Conservation (phyloP, 2,888 invertebrate genomes). For the Idaea biselata region DNA sequence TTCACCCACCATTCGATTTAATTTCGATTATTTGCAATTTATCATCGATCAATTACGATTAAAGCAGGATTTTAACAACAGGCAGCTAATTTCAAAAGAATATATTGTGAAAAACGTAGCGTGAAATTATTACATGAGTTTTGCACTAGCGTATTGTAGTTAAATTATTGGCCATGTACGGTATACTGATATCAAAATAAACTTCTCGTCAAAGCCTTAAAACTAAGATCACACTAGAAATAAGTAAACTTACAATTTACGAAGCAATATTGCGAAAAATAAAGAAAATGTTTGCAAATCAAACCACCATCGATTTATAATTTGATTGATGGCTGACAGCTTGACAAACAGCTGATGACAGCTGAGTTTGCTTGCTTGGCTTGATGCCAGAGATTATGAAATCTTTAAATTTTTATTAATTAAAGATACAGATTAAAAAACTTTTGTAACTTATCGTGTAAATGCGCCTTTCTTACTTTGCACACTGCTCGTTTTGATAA, state of each 20-base stretch:
- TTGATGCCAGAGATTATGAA: not conserved
- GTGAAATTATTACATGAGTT: not conserved
- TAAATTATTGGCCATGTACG: not conserved
- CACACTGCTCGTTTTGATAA: not conserved
- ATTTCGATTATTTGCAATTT: not conserved
- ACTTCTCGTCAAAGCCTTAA: not conserved
- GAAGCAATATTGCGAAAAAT: slow-evolving; percentile 31
- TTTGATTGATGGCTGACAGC: not conserved
- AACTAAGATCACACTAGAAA: slow-evolving; percentile 15
- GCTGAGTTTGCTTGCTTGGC: not conserved
- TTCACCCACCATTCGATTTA: not conserved
- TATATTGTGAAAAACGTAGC: not conserved
- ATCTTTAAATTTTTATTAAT: not conserved
- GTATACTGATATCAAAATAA: not conserved
- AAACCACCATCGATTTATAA: slow-evolving; percentile 47
- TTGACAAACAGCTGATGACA: not conserved
- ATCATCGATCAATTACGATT: not conserved
- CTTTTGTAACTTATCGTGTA: not conserved
- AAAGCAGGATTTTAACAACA: not conserved
- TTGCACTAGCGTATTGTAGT: not conserved
- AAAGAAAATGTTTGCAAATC: slow-evolving; percentile 36
- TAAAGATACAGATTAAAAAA: not conserved
- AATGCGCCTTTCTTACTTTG: not conserved
- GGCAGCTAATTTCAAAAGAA: not conserved
- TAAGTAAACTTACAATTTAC: slow-evolving; percentile 41